Base-by-base conservation (phyloP, 2,888 invertebrate species). In the Lithophane semibrunnea region DNA sequence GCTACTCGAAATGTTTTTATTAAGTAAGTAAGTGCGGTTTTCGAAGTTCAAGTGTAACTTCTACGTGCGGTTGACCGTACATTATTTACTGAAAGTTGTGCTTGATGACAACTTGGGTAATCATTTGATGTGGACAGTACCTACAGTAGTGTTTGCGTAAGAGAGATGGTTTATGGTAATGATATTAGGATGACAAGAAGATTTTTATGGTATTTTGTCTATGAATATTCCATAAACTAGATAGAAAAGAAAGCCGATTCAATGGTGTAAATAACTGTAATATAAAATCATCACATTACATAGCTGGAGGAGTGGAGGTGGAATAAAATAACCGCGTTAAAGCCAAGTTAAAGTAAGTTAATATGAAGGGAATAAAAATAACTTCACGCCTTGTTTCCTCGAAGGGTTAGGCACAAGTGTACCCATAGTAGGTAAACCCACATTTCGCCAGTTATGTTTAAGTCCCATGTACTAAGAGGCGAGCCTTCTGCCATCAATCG, bases 31-130 rank as follows among this genome's bases (percentile, higher is more conserved):
- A 29, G 10, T 16, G 7, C 10, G 16, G 16, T 10, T 24, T 47
- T 65, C 8, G 21, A 8, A 16, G 7, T 71, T 13, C 1, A 21
- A 4, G 1, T 42, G 52, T 42, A 3, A 21, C 16, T 56, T 73
- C 18, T 16, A 5, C 1, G 16, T 49, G 42, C 1, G 9, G n/a
- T 54, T 79, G 37, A 61, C 13, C 13, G 58, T 74, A 65, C 52
- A 29, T 73, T 80, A 74, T 79, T 75, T 71, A 66, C 65, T 29
- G 72, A 79, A 84, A 80, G 84, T 78, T 67, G n/a, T 63, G 29
- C 47, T 74, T 80, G 75, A 78, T 84, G 84, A 69, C 61, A 65
- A 60, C 12, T 73, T 77, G 42, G 67, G 77, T 80, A 67, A 70
- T 82, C 52, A 70, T 73, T 65, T 77, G 56, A 58, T 82, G 72